Percentiles rank a stretch among this genome's conserved stretches.
Conservation (phyloP, 2,797 vertebrate species). For the Hippoglossus hippoglossus region DNA sequence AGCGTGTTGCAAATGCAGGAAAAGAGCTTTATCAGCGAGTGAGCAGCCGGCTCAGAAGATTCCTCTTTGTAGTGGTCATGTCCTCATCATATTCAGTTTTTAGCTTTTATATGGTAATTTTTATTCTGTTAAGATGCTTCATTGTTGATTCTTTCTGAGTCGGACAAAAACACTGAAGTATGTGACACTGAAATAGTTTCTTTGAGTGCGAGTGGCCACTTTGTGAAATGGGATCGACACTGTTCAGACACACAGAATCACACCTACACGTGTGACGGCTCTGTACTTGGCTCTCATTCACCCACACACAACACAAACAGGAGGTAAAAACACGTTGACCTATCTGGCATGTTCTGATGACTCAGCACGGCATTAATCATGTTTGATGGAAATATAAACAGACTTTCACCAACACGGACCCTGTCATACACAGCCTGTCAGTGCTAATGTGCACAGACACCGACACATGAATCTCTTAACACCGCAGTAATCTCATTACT, state of each 20-base stretch:
- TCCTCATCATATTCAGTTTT: not conserved
- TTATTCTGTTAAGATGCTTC: not conserved
- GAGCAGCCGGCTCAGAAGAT: constrained; percentile 15
- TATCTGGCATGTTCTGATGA: constrained; percentile 41
- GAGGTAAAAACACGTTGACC: constrained; percentile 10
- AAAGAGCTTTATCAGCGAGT: constrained; percentile 35
- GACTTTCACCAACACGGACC: constrained; percentile 47
- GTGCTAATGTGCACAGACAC: constrained; percentile 17
- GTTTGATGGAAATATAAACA: constrained; percentile 51
- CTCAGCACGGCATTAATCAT: constrained; percentile 47
- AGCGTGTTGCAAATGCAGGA: constrained; percentile 41
- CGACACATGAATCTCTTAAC: not conserved
- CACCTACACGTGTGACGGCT: constrained; percentile 34
- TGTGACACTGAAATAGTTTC: constrained; percentile 1
- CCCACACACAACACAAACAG: constrained; percentile 39
- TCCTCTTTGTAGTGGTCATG: not conserved
- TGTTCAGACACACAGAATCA: constrained; percentile 6
- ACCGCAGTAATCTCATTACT: constrained; percentile 5
- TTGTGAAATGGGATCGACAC: not conserved
- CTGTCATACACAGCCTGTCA: constrained; percentile 27
- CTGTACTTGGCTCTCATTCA: constrained; percentile 21
- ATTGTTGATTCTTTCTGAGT: not conserved
- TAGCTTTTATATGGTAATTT: not conserved
- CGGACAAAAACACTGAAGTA: not conserved
- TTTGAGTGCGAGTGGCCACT: not conserved